phyloP scores from a whole-genome alignment of 92 coral and sea anemone species.

The Nematostella vectensis region DNA sequence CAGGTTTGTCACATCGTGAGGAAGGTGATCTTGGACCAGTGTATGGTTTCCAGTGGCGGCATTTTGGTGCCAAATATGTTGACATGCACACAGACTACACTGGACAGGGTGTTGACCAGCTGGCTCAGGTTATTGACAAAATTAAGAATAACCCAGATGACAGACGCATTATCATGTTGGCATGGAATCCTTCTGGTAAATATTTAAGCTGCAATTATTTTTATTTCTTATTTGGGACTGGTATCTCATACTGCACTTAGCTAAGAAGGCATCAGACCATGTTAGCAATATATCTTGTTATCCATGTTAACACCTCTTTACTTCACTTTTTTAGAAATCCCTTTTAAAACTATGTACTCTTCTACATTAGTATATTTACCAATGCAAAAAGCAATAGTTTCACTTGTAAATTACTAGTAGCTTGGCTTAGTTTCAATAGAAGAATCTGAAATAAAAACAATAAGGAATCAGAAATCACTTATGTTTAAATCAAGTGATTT shows the following conservation, averaged over 20 bases:
- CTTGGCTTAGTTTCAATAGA: too few species aligned
- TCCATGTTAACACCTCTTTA: too few species aligned
- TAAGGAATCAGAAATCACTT: too few species aligned
- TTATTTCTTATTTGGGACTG: not conserved
- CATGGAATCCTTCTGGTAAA: constrained; percentile 94
- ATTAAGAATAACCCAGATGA: constrained; percentile 80
- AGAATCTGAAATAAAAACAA: too few species aligned
- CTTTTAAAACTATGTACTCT: too few species aligned
- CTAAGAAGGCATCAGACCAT: too few species aligned
- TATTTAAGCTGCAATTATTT: not conserved
- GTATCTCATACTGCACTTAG: not conserved
- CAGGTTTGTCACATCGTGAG: constrained; percentile 68
- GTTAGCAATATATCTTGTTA: too few species aligned
- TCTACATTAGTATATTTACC: too few species aligned
- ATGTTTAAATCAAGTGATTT: too few species aligned
- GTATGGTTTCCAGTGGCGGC: constrained; percentile 98
- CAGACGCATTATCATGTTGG: constrained; percentile 86
- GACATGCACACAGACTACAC: constrained; percentile 78
- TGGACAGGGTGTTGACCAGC: constrained; percentile 83
- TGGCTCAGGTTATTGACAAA: constrained; percentile 70
- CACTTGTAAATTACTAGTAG: too few species aligned
- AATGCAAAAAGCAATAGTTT: too few species aligned
- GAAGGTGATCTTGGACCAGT: constrained; percentile 95
- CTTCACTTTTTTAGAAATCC: too few species aligned
- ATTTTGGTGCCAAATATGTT: constrained; percentile 82